phyloP scores from a whole-genome alignment of 2,888 invertebrate species.

The Craniophora ligustri region DNA sequence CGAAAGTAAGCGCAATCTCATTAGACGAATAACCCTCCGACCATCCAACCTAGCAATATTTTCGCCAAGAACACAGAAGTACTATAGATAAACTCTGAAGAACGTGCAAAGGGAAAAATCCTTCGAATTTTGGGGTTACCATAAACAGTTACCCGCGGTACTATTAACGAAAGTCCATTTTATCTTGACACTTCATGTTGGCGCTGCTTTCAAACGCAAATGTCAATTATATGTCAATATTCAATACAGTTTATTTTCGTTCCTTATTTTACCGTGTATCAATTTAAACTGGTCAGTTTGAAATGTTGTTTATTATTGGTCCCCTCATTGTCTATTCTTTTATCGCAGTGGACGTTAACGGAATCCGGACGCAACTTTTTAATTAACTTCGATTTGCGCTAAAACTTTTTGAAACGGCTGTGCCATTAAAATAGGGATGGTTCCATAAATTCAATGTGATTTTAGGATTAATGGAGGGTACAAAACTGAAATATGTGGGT shows the following conservation, averaged over 20 bases:
- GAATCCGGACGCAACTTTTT: constrained; percentile 64
- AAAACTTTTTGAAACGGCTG: constrained; percentile 57
- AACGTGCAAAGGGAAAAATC: constrained; percentile 36
- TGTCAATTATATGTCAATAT: constrained; percentile 28
- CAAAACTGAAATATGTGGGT: too few relatives aligned
- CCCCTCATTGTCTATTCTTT: constrained; percentile 58
- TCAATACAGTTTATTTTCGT: constrained; percentile 22
- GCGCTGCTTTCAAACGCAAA: constrained; percentile 10
- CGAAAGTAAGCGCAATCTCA: constrained; percentile 46
- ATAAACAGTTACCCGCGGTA: constrained; percentile 36
- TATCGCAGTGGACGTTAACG: constrained; percentile 44
- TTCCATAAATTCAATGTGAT: constrained; percentile 52
- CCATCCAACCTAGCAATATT: constrained; percentile 43
- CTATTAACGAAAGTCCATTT: constrained; percentile 10
- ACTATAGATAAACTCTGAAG: constrained; percentile 46
- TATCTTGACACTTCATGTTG: constrained; percentile 12
- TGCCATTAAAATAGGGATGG: constrained; percentile 55
- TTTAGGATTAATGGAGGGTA: constrained; percentile 45
- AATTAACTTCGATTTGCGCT: constrained; percentile 67
- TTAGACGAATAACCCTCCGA: constrained; percentile 43
- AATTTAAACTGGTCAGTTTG: constrained; percentile 14
- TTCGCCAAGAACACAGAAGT: constrained; percentile 36
- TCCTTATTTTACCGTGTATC: constrained; percentile 3
- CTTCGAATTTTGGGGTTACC: constrained; percentile 21
- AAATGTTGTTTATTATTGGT: constrained; percentile 48